phyloP scores from a whole-genome alignment of 2,113 vertebrate species.

The Bungarus multicinctus region DNA sequence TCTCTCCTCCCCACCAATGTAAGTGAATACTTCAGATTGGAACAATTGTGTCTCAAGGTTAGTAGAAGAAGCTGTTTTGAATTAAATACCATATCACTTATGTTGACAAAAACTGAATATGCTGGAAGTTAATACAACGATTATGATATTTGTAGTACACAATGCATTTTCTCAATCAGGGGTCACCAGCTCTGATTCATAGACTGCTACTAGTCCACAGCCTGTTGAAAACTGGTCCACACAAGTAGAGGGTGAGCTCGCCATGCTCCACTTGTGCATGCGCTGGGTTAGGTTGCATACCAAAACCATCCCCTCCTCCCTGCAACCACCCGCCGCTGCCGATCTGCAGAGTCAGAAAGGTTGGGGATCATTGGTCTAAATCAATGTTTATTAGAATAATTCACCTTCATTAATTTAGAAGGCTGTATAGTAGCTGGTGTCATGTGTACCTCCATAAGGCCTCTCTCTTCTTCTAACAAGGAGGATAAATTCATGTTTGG shows the following conservation, averaged over 20 bases:
- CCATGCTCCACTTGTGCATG: not conserved
- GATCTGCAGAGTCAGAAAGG: fast-evolving
- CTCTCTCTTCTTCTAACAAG: not conserved
- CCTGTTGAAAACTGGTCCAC: not conserved
- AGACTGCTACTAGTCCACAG: not conserved
- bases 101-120: not conserved
- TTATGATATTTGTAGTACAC: not conserved
- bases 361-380: not conserved
- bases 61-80: not conserved
- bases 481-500: not conserved
- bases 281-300: not conserved
- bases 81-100: not conserved
- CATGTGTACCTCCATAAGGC: not conserved
- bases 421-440: not conserved
- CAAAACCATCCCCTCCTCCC: not conserved
- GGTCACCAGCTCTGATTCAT: not conserved
- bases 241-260: not conserved
- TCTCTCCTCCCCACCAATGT: not conserved
- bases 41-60: not conserved
- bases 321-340: not conserved
- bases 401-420: not conserved
- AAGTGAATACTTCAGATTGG: not conserved
- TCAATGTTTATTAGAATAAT: not conserved
- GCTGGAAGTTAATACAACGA: not conserved
- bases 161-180: not conserved